Conservation (phyloP, 2,113 vertebrate species). For the Cochlearius cochlearius region DNA sequence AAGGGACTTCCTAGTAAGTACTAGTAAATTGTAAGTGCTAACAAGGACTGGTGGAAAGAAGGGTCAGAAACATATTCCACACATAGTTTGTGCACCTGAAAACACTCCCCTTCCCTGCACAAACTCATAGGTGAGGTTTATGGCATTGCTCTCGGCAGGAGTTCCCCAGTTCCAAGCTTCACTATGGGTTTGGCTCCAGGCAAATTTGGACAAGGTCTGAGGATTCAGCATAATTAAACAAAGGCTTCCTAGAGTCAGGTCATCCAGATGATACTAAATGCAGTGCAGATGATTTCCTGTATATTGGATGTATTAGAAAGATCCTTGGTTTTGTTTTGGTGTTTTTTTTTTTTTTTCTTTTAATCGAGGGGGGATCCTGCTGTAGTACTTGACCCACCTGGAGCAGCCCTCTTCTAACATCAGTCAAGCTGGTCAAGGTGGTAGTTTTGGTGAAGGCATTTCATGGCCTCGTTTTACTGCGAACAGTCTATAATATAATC, state of each 20-base stretch:
- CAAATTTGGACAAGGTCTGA: not conserved
- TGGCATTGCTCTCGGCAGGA: not conserved
- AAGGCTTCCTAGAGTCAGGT: not conserved
- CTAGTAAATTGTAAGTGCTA: not conserved
- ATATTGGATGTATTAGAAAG: not conserved
- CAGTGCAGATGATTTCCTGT: not conserved
- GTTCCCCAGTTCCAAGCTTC: not conserved
- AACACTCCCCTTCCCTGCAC: not conserved
- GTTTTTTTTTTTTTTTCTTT: not conserved
- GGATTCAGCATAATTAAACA: not conserved
- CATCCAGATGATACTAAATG: not conserved
- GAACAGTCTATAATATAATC: not conserved
- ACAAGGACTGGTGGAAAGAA: not conserved
- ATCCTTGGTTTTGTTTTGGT: too few relatives aligned
- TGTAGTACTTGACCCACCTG: not conserved
- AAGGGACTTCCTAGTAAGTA: not conserved
- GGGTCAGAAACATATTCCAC: not conserved
- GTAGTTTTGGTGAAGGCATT: not conserved
- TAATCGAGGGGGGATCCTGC: not conserved
- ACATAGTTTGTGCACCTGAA: not conserved
- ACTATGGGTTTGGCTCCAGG: not conserved
- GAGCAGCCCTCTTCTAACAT: not conserved
- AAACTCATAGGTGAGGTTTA: not conserved
- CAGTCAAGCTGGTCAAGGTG: not conserved
- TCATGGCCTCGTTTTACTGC: not conserved